Conservation (phyloP, 2,888 invertebrate species). For the Leucophenga montana region DNA sequence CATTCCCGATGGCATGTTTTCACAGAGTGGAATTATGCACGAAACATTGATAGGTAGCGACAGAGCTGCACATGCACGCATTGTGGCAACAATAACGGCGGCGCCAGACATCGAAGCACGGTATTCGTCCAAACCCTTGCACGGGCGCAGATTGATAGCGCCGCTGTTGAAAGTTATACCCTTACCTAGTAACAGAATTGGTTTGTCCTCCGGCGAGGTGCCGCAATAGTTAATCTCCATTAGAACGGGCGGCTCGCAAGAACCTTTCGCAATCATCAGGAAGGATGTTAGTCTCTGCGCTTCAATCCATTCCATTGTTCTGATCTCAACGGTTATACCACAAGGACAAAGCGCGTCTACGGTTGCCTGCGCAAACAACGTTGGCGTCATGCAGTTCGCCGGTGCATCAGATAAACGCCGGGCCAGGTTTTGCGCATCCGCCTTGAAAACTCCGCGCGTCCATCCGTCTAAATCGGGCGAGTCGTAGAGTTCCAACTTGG, state of each 20-base stretch:
- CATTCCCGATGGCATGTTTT: slow-evolving; percentile 77
- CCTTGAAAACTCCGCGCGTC: slow-evolving; percentile 79
- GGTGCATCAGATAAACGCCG: slow-evolving; percentile 82
- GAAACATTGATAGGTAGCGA: slow-evolving; percentile 75
- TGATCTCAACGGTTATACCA: slow-evolving; percentile 74
- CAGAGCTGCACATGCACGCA: slow-evolving; percentile 75
- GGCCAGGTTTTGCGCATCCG: slow-evolving; percentile 83
- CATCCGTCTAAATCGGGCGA: slow-evolving; percentile 75
- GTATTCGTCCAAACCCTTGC: slow-evolving; percentile 58
- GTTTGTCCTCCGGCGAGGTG: slow-evolving; percentile 72
- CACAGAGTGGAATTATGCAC: slow-evolving; percentile 72
- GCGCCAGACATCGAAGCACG: slow-evolving; percentile 79
- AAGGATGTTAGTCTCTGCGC: slow-evolving; percentile 76
- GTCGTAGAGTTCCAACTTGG: slow-evolving; percentile 74
- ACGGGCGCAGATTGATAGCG: slow-evolving; percentile 62
- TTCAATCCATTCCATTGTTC: slow-evolving; percentile 77
- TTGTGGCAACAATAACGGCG: slow-evolving; percentile 76
- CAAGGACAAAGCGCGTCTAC: slow-evolving; percentile 78
- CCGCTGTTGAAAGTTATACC: slow-evolving; percentile 76
- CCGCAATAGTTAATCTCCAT: slow-evolving; percentile 76
- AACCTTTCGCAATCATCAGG: slow-evolving; percentile 68
- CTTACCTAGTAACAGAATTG: slow-evolving; percentile 76
- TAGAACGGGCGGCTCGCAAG: slow-evolving; percentile 76
- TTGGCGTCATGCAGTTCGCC: slow-evolving; percentile 84
- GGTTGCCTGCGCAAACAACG: slow-evolving; percentile 79